These are phyloP conservation scores for Chalcis sispes DNA, from an alignment of 2,888 invertebrate genomes.

Conservation along the genomic window DNA sequence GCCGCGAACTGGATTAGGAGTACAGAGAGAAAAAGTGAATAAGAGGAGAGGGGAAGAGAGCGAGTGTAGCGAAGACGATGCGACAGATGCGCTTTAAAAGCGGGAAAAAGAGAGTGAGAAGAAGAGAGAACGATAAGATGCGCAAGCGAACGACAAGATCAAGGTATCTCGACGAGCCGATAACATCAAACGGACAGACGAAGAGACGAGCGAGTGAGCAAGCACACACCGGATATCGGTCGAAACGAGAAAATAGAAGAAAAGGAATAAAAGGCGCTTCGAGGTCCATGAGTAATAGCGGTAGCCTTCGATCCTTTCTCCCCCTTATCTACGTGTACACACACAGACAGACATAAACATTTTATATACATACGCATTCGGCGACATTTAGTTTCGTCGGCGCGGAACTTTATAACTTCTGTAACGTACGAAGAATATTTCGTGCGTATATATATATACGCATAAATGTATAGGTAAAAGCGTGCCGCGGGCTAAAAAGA, in stretches of 20 bases:
- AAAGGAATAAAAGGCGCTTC: background rate
- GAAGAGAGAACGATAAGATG: slow-evolving; percentile 6
- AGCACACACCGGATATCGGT: too few relatives aligned
- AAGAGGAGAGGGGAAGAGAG: too few relatives aligned
- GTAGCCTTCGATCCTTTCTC: too few relatives aligned
- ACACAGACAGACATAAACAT: too few relatives aligned
- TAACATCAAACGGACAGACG: background rate
- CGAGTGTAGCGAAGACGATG: background rate
- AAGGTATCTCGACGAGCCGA: too few relatives aligned
- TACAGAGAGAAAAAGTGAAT: background rate
- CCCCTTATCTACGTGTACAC: too few relatives aligned
- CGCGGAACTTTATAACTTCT: too few relatives aligned
- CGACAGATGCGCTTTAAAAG: slow-evolving; percentile 4
- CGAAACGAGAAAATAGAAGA: background rate
- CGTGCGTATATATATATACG: too few relatives aligned
- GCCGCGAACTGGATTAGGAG: slow-evolving; percentile 47
- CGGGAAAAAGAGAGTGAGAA: background rate
- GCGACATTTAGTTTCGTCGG: too few relatives aligned
- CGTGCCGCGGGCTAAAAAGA: background rate
- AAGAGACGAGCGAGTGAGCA: background rate
- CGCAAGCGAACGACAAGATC: background rate
- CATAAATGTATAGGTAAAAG: too few relatives aligned
- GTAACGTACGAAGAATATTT: too few relatives aligned
- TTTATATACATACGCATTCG: background rate
- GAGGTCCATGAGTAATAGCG: too few relatives aligned